Evolutionary conservation across 2,888 invertebrate species (phyloP), one percentile per base, ranked within the genome.

Genomic region (Dynastes maya): DNA sequence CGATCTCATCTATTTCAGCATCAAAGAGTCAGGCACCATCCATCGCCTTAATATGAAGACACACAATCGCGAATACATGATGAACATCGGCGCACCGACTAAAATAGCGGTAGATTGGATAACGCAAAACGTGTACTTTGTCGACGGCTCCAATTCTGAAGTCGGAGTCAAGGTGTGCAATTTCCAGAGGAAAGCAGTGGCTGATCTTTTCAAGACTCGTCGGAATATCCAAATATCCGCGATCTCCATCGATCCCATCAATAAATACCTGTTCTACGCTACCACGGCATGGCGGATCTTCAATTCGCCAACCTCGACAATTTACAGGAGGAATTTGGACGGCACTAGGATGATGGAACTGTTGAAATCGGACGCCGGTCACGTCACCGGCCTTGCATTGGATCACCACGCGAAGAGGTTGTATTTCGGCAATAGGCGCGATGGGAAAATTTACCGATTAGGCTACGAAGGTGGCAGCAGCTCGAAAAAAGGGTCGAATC

Each of bases 61-160:
- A 8, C 87, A 86, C 0, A 86, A 87, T 2, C 84, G 88, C 1
- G 85, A 84, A 0, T 86, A 85, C 70, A 84, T 91, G 6, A 84
- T 86, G 2, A 87, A 89, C 16, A 86, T 91, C 13, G 91, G 91
- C 0, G 87, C 86, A 78, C 91, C 92, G 0, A 87, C 87, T 63
- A 89, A 92, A 87, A 85, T 96, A 55, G 91, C 94, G 0, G 90
- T 94, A 1, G 96, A 96, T 84, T 96, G 95, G 95, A 87, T 93
- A 32, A 93, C 94, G 0, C 91, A 91, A 11, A 95, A 94, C 84
- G 89, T 95, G 0, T 96, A 95, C 86, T 93, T 92, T 82, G 91
- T 92, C 78, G 86, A 88, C 0, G 88, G 88, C 45, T 86, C 86
- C 65, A 87, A 82, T 3, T 70, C 64, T 11, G 74, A 79, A 0